These are phyloP conservation scores for Volucella inflata DNA, from an alignment of 2,888 invertebrate species.

Conservation along the genomic window DNA sequence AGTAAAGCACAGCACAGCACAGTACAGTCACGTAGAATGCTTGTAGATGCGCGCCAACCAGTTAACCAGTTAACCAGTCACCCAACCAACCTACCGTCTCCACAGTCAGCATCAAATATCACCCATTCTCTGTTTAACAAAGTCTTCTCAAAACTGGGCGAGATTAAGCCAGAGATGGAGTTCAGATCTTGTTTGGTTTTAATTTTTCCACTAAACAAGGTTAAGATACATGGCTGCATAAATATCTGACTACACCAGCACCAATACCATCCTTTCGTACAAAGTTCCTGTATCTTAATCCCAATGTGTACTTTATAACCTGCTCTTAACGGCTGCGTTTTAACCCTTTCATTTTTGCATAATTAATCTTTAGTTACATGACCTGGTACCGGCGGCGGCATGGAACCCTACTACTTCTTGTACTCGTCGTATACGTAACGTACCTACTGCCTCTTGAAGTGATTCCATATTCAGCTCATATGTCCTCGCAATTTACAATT, in stretches of 20 bases:
- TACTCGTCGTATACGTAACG: constrained; percentile 3
- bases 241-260: constrained; percentile 41
- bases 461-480: constrained; percentile 74
- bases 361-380: constrained; percentile 75
- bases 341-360: constrained; percentile 76
- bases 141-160: constrained; percentile 56
- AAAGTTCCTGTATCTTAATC: constrained; percentile 59
- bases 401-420: constrained; percentile 8
- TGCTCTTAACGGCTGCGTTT: constrained; percentile 72
- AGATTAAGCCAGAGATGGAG: constrained; percentile 28
- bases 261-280: not conserved
- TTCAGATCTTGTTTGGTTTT: constrained; percentile 35
- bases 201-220: constrained; percentile 56
- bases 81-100: not conserved
- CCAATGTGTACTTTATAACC: constrained; percentile 74
- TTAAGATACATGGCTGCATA: constrained; percentile 66
- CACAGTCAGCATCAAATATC: constrained; percentile 36
- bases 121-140: constrained; percentile 7
- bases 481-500: constrained; percentile 76
- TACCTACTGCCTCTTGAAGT: constrained; percentile 20
- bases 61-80: not conserved
- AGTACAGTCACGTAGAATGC: constrained; percentile 14
- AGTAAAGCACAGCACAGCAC: not conserved
- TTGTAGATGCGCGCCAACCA: constrained; percentile 16
- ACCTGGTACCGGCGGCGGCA: constrained; percentile 44